Conservation (phyloP, 2,888 invertebrate species). For the Hermodice carunculata region DNA sequence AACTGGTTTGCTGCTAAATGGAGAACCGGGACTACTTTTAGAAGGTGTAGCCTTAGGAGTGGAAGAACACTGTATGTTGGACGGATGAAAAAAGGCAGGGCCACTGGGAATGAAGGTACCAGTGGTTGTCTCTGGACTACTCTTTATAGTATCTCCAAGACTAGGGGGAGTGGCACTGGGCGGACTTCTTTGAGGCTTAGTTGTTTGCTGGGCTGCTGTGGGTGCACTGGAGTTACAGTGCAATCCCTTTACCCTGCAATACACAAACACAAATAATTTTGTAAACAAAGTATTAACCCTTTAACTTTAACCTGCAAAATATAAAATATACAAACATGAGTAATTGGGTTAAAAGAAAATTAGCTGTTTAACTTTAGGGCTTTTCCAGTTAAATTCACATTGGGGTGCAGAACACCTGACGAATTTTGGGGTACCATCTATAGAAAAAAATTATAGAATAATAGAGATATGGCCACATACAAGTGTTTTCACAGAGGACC, state of each 20-base stretch:
- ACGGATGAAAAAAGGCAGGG: constrained; percentile 34
- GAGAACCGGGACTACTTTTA: neutral
- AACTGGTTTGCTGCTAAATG: neutral
- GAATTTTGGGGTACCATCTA: no score
- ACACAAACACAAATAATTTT: no score
- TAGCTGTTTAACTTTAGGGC: no score
- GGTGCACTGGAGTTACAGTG: constrained; percentile 11
- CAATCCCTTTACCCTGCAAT: constrained; percentile 39
- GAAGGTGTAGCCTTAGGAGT: constrained; percentile 23
- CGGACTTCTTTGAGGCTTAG: neutral
- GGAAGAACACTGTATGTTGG: constrained; percentile 36
- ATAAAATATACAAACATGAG: no score
- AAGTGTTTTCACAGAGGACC: no score
- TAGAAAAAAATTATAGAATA: no score
- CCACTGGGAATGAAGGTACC: neutral
- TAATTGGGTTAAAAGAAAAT: no score
- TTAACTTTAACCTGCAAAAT: no score
- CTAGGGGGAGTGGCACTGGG: neutral
- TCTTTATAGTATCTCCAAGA: neutral
- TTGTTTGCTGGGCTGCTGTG: neutral
- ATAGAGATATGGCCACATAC: no score
- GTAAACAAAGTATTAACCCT: no score
- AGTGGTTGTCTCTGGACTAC: constrained; percentile 2
- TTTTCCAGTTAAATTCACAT: no score
- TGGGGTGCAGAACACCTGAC: no score